Evolutionary conservation across 1,140 invertebrate genomes (phyloP).

Genomic region (Medauroidea extradentata): DNA sequence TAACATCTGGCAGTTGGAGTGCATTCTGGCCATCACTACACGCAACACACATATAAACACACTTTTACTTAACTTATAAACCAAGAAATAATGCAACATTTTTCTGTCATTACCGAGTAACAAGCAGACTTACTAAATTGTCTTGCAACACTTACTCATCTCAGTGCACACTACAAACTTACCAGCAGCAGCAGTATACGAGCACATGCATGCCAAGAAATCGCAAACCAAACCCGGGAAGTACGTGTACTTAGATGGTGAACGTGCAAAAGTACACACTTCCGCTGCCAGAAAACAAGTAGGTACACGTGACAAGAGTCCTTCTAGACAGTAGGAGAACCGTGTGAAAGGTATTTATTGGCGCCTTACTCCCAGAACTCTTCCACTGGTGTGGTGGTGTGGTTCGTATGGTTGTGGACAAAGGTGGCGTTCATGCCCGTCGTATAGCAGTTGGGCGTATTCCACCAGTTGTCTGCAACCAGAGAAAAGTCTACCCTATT

Average conservation of each 20-base stretch:
- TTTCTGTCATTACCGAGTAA: too few relatives aligned
- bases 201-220: too few relatives aligned
- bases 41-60: neutral
- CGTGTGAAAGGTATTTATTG: too few relatives aligned
- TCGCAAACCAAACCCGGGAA: too few relatives aligned
- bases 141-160: too few relatives aligned
- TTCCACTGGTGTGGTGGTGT: constrained; percentile 52
- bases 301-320: too few relatives aligned
- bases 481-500: constrained; percentile 4
- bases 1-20: neutral
- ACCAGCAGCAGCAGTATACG: too few relatives aligned
- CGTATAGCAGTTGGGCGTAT: constrained; percentile 47
- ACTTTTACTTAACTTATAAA: neutral
- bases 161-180: too few relatives aligned
- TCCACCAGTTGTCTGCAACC: constrained; percentile 54
- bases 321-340: too few relatives aligned
- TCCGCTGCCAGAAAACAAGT: too few relatives aligned
- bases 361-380: constrained; percentile 59
- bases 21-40: neutral
- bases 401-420: constrained; percentile 19
- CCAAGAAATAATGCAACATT: neutral
- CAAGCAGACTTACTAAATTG: too few relatives aligned
- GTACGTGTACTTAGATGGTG: neutral
- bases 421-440: constrained; percentile 23
- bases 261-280: too few relatives aligned